Percentiles rank a stretch among this genome's conserved stretches.
Evolutionary conservation across 2,113 vertebrate genomes (phyloP).

Genomic region (Apus apus): DNA sequence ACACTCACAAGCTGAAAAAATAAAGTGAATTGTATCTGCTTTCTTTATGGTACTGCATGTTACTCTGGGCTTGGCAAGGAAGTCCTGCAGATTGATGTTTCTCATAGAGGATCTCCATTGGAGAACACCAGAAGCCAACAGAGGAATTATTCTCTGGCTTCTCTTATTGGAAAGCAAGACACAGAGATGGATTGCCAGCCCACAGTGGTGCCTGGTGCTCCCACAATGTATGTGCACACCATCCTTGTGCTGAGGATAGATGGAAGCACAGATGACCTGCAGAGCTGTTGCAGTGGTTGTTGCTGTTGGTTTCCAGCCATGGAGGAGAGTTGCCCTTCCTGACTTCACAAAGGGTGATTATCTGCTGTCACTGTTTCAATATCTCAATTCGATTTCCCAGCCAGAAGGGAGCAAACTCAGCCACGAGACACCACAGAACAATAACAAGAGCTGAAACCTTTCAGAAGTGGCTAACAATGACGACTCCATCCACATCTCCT

Average conservation of each 20-base stretch:
- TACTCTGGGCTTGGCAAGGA: background rate
- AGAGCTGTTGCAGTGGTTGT: background rate
- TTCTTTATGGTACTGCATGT: background rate
- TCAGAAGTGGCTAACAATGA: slow-evolving; percentile 50
- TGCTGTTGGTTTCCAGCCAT: slow-evolving; percentile 35
- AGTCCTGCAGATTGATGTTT: background rate
- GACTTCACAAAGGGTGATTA: slow-evolving; percentile 59
- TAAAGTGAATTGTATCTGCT: background rate
- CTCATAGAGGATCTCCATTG: background rate
- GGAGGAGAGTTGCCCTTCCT: slow-evolving; percentile 27
- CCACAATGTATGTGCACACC: background rate
- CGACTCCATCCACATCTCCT: slow-evolving; percentile 59
- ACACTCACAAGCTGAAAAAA: background rate
- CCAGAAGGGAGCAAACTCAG: slow-evolving; percentile 26
- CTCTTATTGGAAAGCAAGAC: background rate
- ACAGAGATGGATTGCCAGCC: slow-evolving; percentile 3
- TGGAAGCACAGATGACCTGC: slow-evolving; percentile 25
- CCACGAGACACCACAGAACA: slow-evolving; percentile 56
- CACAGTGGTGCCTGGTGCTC: background rate
- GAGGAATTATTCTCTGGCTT: slow-evolving; percentile 26
- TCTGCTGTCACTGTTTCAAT: slow-evolving; percentile 66
- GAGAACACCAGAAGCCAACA: slow-evolving; percentile 16
- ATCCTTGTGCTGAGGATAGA: background rate
- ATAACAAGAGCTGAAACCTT: slow-evolving; percentile 62
- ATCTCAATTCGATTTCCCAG: slow-evolving; percentile 67